Conservation (phyloP, 2,888 invertebrate genomes). For the Microctonus brassicae region DNA sequence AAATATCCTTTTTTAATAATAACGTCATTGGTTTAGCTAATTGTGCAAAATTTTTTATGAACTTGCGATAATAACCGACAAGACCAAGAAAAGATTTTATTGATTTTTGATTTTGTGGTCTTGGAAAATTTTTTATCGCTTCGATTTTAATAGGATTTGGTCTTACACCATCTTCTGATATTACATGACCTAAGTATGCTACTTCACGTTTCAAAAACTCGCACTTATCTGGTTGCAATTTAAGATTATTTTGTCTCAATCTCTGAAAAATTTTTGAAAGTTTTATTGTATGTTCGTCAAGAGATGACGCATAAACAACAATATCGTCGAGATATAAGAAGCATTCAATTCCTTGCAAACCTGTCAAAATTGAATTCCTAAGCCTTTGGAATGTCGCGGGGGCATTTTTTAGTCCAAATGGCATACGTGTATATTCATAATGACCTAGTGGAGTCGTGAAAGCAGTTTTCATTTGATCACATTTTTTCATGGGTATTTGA, state of each 20-base stretch:
- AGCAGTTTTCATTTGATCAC: too few relatives aligned
- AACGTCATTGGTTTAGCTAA: constrained; percentile 47
- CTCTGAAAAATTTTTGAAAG: not conserved
- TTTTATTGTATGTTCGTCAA: too few relatives aligned
- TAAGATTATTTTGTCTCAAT: not conserved
- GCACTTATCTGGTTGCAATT: constrained; percentile 35
- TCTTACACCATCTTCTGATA: constrained; percentile 45
- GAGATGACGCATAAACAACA: constrained; percentile 23
- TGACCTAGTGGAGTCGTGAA: constrained; percentile 28
- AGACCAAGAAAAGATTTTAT: constrained; percentile 50
- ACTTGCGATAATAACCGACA: constrained; percentile 48
- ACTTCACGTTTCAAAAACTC: constrained; percentile 46
- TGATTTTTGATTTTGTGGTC: not conserved
- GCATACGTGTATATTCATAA: constrained; percentile 33
- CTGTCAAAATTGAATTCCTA: constrained; percentile 28
- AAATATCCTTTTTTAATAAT: constrained; percentile 42
- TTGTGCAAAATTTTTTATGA: constrained; percentile 46
- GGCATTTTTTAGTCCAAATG: constrained; percentile 36
- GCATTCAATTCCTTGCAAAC: constrained; percentile 21
- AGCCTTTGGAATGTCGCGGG: constrained; percentile 33
- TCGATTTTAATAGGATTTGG: constrained; percentile 40
- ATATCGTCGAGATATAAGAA: constrained; percentile 38
- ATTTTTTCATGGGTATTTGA: too few relatives aligned
- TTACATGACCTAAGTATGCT: constrained; percentile 50
- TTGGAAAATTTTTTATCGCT: not conserved